Conservation (phyloP, 2,113 vertebrate species). For the Mus spicilegus region DNA sequence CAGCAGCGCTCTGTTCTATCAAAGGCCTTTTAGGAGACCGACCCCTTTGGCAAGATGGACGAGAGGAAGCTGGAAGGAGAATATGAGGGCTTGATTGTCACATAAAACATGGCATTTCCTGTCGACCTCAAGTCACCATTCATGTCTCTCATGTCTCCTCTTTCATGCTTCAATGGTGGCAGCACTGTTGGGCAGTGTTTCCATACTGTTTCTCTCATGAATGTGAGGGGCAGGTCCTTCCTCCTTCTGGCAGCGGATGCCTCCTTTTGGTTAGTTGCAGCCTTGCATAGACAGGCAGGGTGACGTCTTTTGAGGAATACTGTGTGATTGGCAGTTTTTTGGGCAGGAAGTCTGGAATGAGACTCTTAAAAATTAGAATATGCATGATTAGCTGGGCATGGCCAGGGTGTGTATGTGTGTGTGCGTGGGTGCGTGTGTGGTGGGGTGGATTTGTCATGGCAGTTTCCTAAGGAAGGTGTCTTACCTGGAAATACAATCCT, state of each 20-base stretch:
- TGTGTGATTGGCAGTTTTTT: background rate
- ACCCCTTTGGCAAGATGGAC: constrained; percentile 4
- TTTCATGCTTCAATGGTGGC: background rate
- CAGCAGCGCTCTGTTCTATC: background rate
- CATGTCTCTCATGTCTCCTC: background rate
- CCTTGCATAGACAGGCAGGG: background rate
- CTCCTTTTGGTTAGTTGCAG: background rate
- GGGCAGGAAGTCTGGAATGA: constrained; percentile 11
- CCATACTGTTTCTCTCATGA: background rate
- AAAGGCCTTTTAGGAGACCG: constrained; percentile 40
- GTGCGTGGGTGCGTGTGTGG: too few species aligned
- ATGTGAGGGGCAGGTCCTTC: background rate
- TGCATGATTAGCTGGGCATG: background rate
- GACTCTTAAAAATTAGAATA: background rate
- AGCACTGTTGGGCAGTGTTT: background rate
- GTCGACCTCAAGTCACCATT: background rate
- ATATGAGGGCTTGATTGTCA: background rate
- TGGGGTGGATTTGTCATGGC: fast-evolving
- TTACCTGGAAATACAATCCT: background rate
- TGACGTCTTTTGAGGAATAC: background rate
- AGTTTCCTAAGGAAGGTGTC: background rate
- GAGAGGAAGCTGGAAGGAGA: background rate
- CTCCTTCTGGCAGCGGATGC: background rate
- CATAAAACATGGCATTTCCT: constrained; percentile 51
- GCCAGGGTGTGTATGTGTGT: too few species aligned